Conservation (phyloP, 2,113 vertebrate genomes). For the Indicator maculatus region DNA sequence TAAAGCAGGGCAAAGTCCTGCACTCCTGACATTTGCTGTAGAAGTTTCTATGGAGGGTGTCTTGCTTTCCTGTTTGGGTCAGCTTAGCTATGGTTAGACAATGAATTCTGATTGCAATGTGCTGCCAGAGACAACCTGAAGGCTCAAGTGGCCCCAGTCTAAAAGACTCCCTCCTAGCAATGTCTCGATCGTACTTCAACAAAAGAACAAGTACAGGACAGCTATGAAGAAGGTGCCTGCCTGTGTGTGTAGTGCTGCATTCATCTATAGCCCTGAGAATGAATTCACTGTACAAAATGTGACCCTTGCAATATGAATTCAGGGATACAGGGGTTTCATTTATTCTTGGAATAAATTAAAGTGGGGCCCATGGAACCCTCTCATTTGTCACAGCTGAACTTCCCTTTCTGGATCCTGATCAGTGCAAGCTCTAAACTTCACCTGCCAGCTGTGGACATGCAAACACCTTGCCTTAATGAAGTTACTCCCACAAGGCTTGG, state of each 20-base stretch:
- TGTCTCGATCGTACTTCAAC: not conserved
- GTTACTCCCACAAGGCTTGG: not conserved
- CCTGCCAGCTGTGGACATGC: not conserved
- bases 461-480: not conserved
- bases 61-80: conserved; percentile 44
- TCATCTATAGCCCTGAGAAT: not conserved
- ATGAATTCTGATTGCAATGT: not conserved
- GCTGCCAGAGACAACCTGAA: conserved; percentile 40
- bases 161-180: not conserved
- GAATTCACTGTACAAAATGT: not conserved
- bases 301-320: not conserved
- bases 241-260: not conserved
- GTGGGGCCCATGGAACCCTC: not conserved
- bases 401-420: not conserved
- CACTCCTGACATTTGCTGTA: not conserved
- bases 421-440: not conserved
- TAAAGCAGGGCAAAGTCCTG: conserved; percentile 8
- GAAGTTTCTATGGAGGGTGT: not conserved
- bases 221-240: not conserved
- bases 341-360: not conserved
- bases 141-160: not conserved
- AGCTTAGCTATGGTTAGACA: not conserved
- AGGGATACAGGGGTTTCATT: not conserved
- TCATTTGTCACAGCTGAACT: not conserved
- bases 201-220: not conserved